Evolutionary conservation across 2,797 vertebrate genomes (phyloP).

Genomic region (Malacoctenus gilli): DNA sequence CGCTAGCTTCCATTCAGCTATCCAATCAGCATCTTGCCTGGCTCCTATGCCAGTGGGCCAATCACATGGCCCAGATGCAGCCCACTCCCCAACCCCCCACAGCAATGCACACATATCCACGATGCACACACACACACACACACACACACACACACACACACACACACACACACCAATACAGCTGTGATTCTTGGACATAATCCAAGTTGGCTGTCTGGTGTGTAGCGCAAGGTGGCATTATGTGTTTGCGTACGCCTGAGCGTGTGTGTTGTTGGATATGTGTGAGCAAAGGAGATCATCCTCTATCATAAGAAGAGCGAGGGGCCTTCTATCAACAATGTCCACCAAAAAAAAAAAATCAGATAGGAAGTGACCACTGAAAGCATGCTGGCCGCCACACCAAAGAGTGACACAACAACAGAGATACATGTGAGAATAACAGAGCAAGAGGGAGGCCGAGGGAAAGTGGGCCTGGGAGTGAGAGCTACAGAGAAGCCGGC

Average conservation of each 20-base stretch:
- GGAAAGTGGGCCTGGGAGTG: constrained; percentile 51
- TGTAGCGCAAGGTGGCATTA: constrained; percentile 36
- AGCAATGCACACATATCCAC: constrained; percentile 43
- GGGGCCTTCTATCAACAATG: constrained; percentile 21
- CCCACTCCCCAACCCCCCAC: constrained; percentile 35
- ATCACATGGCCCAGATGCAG: constrained; percentile 65
- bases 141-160: constrained; percentile 30
- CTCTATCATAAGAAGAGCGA: constrained; percentile 6
- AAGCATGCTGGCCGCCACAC: constrained; percentile 21
- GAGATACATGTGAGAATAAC: constrained; percentile 40
- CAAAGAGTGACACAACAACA: constrained; percentile 36
- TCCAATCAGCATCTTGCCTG: constrained; percentile 67
- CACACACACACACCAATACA: constrained; percentile 62
- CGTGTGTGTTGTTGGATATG: neutral
- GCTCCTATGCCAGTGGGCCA: constrained; percentile 61
- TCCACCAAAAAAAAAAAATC: constrained; percentile 6
- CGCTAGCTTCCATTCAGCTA: constrained; percentile 56
- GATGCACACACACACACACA: constrained; percentile 47
- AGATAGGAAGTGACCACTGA: constrained; percentile 20
- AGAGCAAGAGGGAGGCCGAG: constrained; percentile 27
- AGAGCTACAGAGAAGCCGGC: constrained; percentile 54
- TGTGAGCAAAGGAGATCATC: constrained; percentile 32
- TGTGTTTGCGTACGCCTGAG: neutral
- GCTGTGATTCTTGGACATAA: constrained; percentile 73
- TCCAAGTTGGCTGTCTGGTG: constrained; percentile 64